Evolutionary conservation across 2,888 invertebrate genomes (phyloP).

Genomic region (Melanargia galathea): DNA sequence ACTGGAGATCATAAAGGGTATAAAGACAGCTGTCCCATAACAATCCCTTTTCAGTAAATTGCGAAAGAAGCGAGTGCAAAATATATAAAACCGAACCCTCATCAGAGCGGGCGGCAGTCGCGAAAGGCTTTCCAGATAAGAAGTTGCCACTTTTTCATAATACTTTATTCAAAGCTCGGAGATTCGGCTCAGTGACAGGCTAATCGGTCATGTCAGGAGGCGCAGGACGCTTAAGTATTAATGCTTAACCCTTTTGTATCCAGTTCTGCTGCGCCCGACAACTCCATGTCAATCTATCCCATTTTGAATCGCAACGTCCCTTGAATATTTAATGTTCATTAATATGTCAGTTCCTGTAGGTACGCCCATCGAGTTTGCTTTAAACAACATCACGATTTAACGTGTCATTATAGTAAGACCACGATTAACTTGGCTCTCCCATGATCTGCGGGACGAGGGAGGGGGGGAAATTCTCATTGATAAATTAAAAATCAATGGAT

Average conservation of each 20-base stretch:
- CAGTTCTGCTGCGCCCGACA: conserved; percentile 63
- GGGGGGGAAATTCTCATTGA: no score
- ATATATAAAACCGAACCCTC: conserved; percentile 66
- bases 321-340: conserved; percentile 77
- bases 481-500: no score
- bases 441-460: no score
- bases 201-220: conserved; percentile 76
- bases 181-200: conserved; percentile 75
- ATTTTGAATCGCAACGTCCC: conserved; percentile 54
- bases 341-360: conserved; percentile 65
- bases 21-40: conserved; percentile 32
- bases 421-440: no score
- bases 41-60: conserved; percentile 34
- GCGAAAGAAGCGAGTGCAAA: conserved; percentile 45
- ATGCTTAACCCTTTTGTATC: conserved; percentile 77
- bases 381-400: conserved; percentile 36
- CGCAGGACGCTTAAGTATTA: conserved; percentile 74
- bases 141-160: conserved; percentile 75
- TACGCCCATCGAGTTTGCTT: conserved; percentile 49
- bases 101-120: conserved; percentile 64
- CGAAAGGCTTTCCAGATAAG: conserved; percentile 65
- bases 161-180: conserved; percentile 78
- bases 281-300: conserved; percentile 74
- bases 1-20: conserved; percentile 21
- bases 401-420: conserved; percentile 33